A percentile compares a stretch with the other conserved stretches of the same genome.
Evolutionary conservation across 2,797 vertebrate species (phyloP).

Genomic region (Echeneis naucrates): DNA sequence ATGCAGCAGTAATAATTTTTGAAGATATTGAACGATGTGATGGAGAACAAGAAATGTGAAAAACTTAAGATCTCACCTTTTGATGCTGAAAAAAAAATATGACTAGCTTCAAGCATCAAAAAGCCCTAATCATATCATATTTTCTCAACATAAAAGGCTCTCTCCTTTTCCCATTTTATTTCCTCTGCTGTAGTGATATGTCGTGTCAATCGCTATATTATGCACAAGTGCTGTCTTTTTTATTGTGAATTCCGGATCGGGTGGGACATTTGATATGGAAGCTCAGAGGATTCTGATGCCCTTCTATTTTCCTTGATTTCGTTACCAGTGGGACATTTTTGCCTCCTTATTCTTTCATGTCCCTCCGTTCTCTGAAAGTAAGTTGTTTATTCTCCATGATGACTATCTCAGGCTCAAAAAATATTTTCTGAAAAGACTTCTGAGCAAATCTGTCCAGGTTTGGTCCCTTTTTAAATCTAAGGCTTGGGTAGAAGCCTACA

Average conservation of each 20-base stretch:
- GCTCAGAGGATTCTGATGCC: conserved; percentile 78
- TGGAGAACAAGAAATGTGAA: conserved; percentile 60
- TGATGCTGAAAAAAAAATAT: conserved; percentile 62
- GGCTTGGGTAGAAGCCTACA: conserved; percentile 83
- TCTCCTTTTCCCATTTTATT: conserved; percentile 69
- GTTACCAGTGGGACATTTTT: conserved; percentile 78
- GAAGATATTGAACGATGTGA: conserved; percentile 70
- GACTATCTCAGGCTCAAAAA: conserved; percentile 80
- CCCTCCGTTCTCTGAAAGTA: conserved; percentile 77
- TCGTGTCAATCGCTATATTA: conserved; percentile 80
- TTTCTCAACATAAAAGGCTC: conserved; percentile 77
- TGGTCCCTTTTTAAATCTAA: conserved; percentile 80
- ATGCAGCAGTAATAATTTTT: conserved; percentile 74
- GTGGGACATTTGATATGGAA: conserved; percentile 76
- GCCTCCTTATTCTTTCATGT: conserved; percentile 80
- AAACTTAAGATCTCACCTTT: conserved; percentile 80
- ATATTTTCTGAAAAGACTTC: conserved; percentile 83
- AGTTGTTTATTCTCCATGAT: conserved; percentile 84
- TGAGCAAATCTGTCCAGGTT: conserved; percentile 81
- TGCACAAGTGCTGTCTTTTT: conserved; percentile 76
- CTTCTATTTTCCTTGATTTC: conserved; percentile 83
- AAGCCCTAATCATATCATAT: conserved; percentile 78
- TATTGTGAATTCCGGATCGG: conserved; percentile 74
- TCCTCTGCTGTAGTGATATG: conserved; percentile 71
- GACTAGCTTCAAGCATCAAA: conserved; percentile 75